Conservation (phyloP, 2,113 vertebrate species). For the Calidris pygmaea region DNA sequence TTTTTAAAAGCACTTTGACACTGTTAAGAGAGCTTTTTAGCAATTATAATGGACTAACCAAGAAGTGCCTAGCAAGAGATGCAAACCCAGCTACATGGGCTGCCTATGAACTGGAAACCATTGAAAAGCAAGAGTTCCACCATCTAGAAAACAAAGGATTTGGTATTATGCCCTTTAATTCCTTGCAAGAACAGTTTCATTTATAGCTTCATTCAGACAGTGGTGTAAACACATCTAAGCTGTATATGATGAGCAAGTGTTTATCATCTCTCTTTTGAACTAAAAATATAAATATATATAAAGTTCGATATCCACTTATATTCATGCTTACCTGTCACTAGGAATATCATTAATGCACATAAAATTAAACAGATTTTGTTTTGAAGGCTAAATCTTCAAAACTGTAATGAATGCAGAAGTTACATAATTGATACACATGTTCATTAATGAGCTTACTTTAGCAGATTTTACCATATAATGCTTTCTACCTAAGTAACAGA, state of each 20-base stretch:
- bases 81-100: background rate
- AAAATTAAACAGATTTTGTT: slow-evolving; percentile 18
- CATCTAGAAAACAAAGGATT: background rate
- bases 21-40: background rate
- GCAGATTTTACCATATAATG: background rate
- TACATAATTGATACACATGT: background rate
- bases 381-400: slow-evolving; percentile 6
- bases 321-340: background rate
- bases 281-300: background rate
- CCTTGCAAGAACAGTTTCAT: background rate
- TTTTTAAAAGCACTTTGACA: background rate
- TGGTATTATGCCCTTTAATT: background rate
- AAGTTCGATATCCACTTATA: background rate
- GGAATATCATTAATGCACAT: background rate
- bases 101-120: background rate
- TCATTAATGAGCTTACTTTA: slow-evolving; percentile 17
- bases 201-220: background rate
- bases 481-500: background rate
- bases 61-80: background rate
- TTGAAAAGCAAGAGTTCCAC: background rate
- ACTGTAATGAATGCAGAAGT: background rate
- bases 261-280: background rate
- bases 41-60: background rate
- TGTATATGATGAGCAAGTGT: background rate
- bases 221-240: background rate